These are phyloP conservation scores for Orussus abietinus DNA, from an alignment of 1,140 invertebrate genomes.

Conservation along the genomic window DNA sequence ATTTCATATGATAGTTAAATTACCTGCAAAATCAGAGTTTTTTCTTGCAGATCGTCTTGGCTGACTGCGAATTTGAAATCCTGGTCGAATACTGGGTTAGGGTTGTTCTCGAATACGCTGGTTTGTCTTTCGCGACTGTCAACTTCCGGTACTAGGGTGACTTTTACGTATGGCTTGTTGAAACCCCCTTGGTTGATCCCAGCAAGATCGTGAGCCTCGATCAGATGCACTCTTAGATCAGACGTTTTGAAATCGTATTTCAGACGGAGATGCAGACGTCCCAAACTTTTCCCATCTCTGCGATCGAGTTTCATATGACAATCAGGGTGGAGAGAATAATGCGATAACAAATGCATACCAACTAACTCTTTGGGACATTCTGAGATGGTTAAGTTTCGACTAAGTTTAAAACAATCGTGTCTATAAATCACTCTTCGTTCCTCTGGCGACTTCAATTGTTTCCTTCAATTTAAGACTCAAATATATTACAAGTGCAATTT, in stretches of 20 bases:
- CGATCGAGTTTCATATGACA: constrained; percentile 40
- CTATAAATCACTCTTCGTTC: too few relatives aligned
- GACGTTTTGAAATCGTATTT: constrained; percentile 87
- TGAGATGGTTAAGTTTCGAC: too few relatives aligned
- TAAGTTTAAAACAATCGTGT: too few relatives aligned
- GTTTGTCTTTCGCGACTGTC: constrained; percentile 81
- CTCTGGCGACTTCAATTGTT: too few relatives aligned
- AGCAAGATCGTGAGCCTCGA: constrained; percentile 77
- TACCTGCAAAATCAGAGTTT: constrained; percentile 68
- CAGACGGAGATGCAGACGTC: constrained; percentile 76
- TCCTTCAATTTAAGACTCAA: too few relatives aligned
- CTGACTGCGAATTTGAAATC: constrained; percentile 83
- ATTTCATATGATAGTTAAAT: too few relatives aligned
- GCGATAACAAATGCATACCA: too few relatives aligned
- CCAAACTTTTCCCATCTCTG: constrained; percentile 60
- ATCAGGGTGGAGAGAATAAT: too few relatives aligned
- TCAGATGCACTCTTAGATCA: constrained; percentile 81
- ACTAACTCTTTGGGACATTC: too few relatives aligned
- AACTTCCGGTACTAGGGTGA: constrained; percentile 73
- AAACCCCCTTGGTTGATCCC: constrained; percentile 78
- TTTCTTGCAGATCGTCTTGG: constrained; percentile 72
- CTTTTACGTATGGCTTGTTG: constrained; percentile 80
- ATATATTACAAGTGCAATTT: not conserved
- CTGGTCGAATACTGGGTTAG: constrained; percentile 78
- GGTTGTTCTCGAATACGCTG: constrained; percentile 69